These are phyloP conservation scores for Auanema freiburgensis DNA, from an alignment of 2,888 invertebrate genomes.

Conservation along the genomic window DNA sequence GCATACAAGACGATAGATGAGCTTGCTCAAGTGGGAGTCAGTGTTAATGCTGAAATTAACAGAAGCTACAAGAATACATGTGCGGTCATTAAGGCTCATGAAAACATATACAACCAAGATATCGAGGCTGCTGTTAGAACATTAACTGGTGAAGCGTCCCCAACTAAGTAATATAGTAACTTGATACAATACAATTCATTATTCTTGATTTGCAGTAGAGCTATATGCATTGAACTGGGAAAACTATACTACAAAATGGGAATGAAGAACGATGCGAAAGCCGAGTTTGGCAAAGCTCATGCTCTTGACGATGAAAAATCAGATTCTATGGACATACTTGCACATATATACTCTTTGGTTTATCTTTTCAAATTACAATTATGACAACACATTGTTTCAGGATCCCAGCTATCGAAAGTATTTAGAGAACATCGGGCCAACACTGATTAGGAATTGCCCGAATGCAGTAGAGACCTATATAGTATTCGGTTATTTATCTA, in stretches of 20 bases:
- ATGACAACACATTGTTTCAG: too few relatives aligned
- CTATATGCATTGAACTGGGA: not conserved
- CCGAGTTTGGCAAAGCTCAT: not conserved
- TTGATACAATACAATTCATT: too few relatives aligned
- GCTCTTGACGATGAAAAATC: not conserved
- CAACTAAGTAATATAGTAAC: too few relatives aligned
- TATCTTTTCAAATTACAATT: not conserved
- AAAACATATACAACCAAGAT: too few relatives aligned
- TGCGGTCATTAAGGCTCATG: too few relatives aligned
- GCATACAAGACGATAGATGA: too few relatives aligned
- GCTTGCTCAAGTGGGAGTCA: too few relatives aligned
- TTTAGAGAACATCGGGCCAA: not conserved
- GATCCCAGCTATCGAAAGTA: not conserved
- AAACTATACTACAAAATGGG: not conserved
- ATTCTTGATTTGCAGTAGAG: too few relatives aligned
- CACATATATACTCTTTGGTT: not conserved
- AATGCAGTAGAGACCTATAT: slow-evolving; percentile 8
- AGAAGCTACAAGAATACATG: too few relatives aligned
- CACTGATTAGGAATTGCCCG: slow-evolving; percentile 4
- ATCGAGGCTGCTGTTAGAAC: too few relatives aligned
- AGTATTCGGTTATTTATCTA: slow-evolving; percentile 8
- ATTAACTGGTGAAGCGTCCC: too few relatives aligned
- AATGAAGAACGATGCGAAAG: not conserved
- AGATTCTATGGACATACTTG: slow-evolving; percentile 3
- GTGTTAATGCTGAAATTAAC: too few relatives aligned